Evolutionary conservation across 2,797 vertebrate species (phyloP).

Genomic region (Acanthornis magna): DNA sequence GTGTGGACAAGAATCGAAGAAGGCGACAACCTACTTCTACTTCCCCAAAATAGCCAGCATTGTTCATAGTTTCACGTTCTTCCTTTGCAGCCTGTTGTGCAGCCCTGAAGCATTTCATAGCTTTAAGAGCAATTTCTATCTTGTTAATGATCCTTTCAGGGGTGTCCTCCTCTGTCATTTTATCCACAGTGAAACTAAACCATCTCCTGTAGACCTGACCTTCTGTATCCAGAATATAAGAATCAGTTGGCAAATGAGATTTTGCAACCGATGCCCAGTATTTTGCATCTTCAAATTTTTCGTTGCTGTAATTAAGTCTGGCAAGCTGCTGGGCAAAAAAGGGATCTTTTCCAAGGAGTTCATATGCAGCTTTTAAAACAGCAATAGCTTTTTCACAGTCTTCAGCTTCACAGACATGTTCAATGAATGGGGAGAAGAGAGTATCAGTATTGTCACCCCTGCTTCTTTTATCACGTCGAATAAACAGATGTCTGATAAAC

Average conservation of each 20-base stretch:
- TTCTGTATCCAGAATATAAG: slow-evolving; percentile 84
- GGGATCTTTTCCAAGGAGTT: slow-evolving; percentile 74
- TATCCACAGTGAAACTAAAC: slow-evolving; percentile 75
- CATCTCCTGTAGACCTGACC: slow-evolving; percentile 84
- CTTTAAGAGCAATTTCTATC: slow-evolving; percentile 78
- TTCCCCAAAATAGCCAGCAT: slow-evolving; percentile 76
- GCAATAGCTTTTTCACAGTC: slow-evolving; percentile 74
- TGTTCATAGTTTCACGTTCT: slow-evolving; percentile 75
- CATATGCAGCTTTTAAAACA: slow-evolving; percentile 76
- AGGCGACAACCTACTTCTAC: slow-evolving; percentile 80
- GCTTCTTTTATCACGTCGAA: slow-evolving; percentile 77
- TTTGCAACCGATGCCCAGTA: slow-evolving; percentile 79
- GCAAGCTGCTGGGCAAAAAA: slow-evolving; percentile 87
- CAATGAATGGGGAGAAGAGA: slow-evolving; percentile 83
- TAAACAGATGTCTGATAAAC: slow-evolving; percentile 80
- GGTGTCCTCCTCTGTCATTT: slow-evolving; percentile 49
- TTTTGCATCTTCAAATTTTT: slow-evolving; percentile 80
- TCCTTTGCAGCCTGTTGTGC: slow-evolving; percentile 75
- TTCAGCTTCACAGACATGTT: slow-evolving; percentile 71
- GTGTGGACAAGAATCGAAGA: slow-evolving; percentile 75
- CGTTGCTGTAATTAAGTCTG: slow-evolving; percentile 75
- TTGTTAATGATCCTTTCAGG: slow-evolving; percentile 60
- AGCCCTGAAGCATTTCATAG: slow-evolving; percentile 80
- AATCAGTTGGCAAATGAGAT: slow-evolving; percentile 73
- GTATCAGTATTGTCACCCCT: slow-evolving; percentile 80